Conservation (phyloP, 2,113 vertebrate genomes). For the Porphyrio hochstetteri region DNA sequence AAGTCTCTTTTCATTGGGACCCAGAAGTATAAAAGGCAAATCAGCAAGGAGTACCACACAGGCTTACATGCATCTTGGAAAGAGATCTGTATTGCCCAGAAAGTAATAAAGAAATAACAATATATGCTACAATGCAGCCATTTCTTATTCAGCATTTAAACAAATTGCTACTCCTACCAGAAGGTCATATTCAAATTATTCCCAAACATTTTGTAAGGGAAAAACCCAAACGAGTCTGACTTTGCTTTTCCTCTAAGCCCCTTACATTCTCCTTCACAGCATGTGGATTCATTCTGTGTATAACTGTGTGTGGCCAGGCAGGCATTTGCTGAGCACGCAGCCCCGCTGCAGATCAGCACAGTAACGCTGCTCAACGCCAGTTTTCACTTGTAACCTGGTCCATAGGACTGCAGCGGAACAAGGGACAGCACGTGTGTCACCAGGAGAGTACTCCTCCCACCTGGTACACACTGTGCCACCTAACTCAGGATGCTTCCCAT, state of each 20-base stretch:
- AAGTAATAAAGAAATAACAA: slow-evolving; percentile 4
- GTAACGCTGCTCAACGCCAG: background rate
- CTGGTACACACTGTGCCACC: background rate
- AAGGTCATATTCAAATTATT: slow-evolving; percentile 45
- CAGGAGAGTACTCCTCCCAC: slow-evolving; percentile 4
- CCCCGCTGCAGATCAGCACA: background rate
- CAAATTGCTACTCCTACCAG: slow-evolving; percentile 31
- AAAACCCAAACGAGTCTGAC: slow-evolving; percentile 11
- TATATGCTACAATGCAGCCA: background rate
- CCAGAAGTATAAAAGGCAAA: background rate
- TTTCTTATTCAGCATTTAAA: slow-evolving; percentile 48
- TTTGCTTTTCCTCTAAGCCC: background rate
- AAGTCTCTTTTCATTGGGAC: slow-evolving; percentile 21
- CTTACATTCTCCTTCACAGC: background rate
- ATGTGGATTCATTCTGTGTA: background rate
- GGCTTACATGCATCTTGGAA: slow-evolving; percentile 32
- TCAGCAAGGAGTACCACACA: background rate
- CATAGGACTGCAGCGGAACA: background rate
- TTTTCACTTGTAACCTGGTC: background rate
- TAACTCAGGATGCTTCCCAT: background rate
- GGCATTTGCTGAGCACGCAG: background rate
- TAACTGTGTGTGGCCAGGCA: background rate
- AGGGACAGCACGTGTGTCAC: background rate
- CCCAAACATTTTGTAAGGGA: slow-evolving; percentile 16
- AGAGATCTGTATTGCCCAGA: background rate